Base-by-base conservation (phyloP, 2,113 vertebrate species). In the Natator depressus region DNA sequence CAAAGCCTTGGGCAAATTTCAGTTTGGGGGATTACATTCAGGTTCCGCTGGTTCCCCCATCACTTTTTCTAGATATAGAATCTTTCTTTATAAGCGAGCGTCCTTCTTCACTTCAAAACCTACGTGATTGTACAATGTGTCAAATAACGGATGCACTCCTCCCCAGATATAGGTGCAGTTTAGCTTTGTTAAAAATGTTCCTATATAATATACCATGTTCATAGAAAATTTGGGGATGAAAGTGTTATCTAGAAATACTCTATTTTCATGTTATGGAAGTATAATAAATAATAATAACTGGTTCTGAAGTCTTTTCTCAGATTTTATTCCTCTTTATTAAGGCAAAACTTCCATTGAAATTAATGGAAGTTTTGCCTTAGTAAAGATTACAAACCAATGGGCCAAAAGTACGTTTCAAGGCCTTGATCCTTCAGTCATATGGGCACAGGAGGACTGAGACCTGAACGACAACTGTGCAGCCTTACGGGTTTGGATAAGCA, bases 331-430 rank as follows among this genome's bases (percentile, higher is more conserved):
- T 31, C 29, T 62, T 27, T 80, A 13, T 20, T 22, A 3, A 22
- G 10, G 5, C 53, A 83, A 14, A 83, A 59, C 69, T 38, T 46
- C 20, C 14, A 13, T 35, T 49, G 13, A 38, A 53, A 55, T 6
- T 1, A 75, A 53, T 38, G 13, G 6, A 17, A 76, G 16, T 80
- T 51, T 84, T 24, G 59, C 31, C 4, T n/a, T 31, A 65, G 79
- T 38, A 78, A 54, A 57, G 25, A 14, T 6, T 54, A 65, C 59
- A 65, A 82, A 29, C 6, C 42, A 24, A 17, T 10, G 3, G 6
- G 55, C 4, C 17, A 11, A 0, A 57, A 0, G 22, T 3, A 29
- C 1, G 14, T 1, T 10, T 9, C 55, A 29, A 89, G 82, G 50
- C 16, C 27, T 69, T 31, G 50, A 31, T 46, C 42, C 12, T 9